These are phyloP conservation scores for Heliornis fulica DNA, from an alignment of 2,113 vertebrate genomes.

Conservation along the genomic window DNA sequence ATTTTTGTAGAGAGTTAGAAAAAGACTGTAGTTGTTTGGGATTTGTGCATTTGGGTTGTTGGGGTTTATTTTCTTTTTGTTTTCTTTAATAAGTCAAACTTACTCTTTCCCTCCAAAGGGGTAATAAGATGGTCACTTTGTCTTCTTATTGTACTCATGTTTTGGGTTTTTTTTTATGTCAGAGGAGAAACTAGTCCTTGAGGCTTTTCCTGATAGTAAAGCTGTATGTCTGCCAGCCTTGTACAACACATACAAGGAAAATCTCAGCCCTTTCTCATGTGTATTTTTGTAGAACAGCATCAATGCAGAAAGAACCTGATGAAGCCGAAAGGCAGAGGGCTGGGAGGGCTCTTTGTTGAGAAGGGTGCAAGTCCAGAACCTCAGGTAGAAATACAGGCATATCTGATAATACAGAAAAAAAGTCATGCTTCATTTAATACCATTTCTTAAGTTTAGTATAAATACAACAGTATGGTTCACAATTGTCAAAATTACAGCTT, in stretches of 20 bases:
- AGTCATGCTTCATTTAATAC: too few species aligned
- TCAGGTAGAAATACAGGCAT: accelerated
- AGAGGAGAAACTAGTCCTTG: neutral
- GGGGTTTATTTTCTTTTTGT: too few species aligned
- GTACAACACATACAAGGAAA: accelerated
- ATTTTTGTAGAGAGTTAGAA: neutral
- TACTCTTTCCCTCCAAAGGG: neutral
- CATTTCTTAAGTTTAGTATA: neutral
- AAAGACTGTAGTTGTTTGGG: neutral
- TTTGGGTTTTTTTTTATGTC: neutral
- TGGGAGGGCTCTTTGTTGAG: neutral
- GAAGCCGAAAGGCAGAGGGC: neutral
- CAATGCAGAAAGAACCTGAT: neutral
- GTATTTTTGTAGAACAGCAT: accelerated
- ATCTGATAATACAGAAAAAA: too few species aligned
- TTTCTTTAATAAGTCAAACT: neutral
- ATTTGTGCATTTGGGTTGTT: neutral
- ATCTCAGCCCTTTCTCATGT: neutral
- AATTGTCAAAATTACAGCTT: neutral
- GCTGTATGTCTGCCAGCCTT: neutral
- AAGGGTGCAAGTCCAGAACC: neutral
- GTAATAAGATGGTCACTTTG: neutral
- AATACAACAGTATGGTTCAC: neutral
- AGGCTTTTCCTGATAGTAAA: neutral
- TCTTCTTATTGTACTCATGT: neutral